These are phyloP conservation scores for Lutjanus campechanus DNA, from an alignment of 2,797 vertebrate species.

Conservation along the genomic window DNA sequence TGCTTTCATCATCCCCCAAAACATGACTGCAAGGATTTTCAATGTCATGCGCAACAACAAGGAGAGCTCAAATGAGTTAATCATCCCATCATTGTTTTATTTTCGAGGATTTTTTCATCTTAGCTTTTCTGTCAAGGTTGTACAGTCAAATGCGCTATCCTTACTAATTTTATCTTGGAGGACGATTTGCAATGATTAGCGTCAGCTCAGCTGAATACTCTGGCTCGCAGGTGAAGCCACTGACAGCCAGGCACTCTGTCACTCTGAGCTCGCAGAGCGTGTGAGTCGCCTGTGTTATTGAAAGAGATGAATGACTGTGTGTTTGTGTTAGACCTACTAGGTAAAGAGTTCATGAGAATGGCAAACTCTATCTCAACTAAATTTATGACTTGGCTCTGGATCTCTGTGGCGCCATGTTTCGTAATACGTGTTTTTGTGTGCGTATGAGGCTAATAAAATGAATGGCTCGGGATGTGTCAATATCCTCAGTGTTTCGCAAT, in stretches of 20 bases:
- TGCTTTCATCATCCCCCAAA: slow-evolving; percentile 86
- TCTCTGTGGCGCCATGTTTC: slow-evolving; percentile 73
- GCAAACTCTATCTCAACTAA: slow-evolving; percentile 71
- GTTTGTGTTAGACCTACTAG: slow-evolving; percentile 70
- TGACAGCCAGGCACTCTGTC: slow-evolving; percentile 43
- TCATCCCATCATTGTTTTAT: slow-evolving; percentile 63
- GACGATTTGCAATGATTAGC: slow-evolving; percentile 18
- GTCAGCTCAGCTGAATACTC: slow-evolving; percentile 6
- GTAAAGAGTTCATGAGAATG: slow-evolving; percentile 84
- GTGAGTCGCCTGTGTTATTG: slow-evolving; percentile 41
- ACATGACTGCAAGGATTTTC: slow-evolving; percentile 74
- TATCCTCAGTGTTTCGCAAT: slow-evolving; percentile 57
- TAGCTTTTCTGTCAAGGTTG: slow-evolving; percentile 4
- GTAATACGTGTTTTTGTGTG: slow-evolving; percentile 74
- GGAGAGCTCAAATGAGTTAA: slow-evolving; percentile 63
- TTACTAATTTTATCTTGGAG: slow-evolving; percentile 26
- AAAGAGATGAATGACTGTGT: slow-evolving; percentile 68
- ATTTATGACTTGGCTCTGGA: slow-evolving; percentile 78
- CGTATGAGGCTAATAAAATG: slow-evolving; percentile 52
- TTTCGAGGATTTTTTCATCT: slow-evolving; percentile 42
- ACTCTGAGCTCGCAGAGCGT: slow-evolving; percentile 34
- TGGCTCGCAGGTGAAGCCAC: slow-evolving; percentile 16
- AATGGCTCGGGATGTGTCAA: slow-evolving; percentile 60
- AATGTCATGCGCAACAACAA: slow-evolving; percentile 52
- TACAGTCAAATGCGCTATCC: slow-evolving; percentile 13